Evolutionary conservation across 2,888 invertebrate species (phyloP), one percentile per base, ranked within the genome.

Genomic region (Eustalomyia histrio): DNA sequence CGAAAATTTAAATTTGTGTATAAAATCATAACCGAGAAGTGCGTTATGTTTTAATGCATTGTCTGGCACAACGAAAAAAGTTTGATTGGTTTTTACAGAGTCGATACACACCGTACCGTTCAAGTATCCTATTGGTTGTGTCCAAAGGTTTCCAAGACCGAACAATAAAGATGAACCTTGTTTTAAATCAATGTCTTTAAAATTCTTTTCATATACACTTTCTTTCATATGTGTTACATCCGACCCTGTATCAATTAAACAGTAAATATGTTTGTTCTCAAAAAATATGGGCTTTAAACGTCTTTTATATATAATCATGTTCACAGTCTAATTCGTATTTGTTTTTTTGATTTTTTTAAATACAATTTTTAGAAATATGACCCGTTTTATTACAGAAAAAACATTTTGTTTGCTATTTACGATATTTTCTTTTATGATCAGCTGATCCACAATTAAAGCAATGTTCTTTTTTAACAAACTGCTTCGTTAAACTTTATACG

Each of bases 131-230:
- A 73, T 18, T 47, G 74, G 57, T 50, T 50, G 52, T n/a, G 61
- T 47, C 24, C 69, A 57, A 52, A 69, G 9, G 47, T 79, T 79
- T 47, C 74, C 74, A 24, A 79, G 43, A n/a, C 74, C 69, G 24
- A 52, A 74, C 12, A 79, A 24, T 52, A 69, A 35, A 35, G 65
- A 57, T 17, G 24, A 18, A 35, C 24, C 68, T 16, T 79, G 52
- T 43, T 68, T 47, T 57, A 69, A 47, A 12, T 29, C 57, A n/a
- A 50, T 12, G 24, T 61, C 3, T 10, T 18, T 39, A 16, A 72
- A 55, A 21, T 61, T 53, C 24, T 61, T 21, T 52, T 39, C 9
- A 53, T 55, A 72, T 24, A 60, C 6, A 24, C 43, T 61, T 21
- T 72, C 53, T 61, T 52, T 39, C 61, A 61, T 43, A n/a, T 43